Base-by-base conservation (phyloP, 64 coral and sea anemone species). In the Montipora efflorescens region DNA sequence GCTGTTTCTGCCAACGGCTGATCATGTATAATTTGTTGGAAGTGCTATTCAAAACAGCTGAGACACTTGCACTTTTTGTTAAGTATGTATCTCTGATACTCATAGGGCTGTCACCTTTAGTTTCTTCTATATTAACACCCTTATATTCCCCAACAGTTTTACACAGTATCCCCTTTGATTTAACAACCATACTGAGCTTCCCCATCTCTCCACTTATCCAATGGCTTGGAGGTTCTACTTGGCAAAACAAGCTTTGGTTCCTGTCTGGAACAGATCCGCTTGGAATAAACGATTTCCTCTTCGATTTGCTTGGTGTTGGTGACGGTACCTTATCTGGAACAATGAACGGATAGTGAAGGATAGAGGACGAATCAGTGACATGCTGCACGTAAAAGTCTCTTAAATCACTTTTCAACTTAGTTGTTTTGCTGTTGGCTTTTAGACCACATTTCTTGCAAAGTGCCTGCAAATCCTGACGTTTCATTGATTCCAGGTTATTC, bases 401-500 rank as follows among this genome's bases (percentile, higher is more conserved):
- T 2, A 99, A 78, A n/a, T 96, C 75, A 67, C 77, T 48, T 57
- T 74, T 52, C 15, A 99, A 75, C 44, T 67, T 79, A 10, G 47
- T 8, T 5, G 92, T 93, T 55, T 89, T 99, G 16, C 67, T 91
- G 44, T 81, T 94, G 9, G 98, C 98, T 44, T 87, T 93, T 49
- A 99, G 89, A 4, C 89, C 79, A 87, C 96, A 88, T 86, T 90
- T 92, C 48, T 96, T 94, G 86, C 95, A 96, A 47, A 96, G 46
- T 12, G 67, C 74, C 75, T 99, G 98, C 7, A 99, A 87, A 68
- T 99, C 94, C 75, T 88, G 85, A 28, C 92, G 95, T 19, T 90
- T 79, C 89, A 99, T 82, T 22, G 10, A 55, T 50, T 83, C 49
- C 59, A 96, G 51, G 2, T 89, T 79, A 2, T 74, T 64, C 16